phyloP scores from a whole-genome alignment of 2,797 vertebrate genomes.

The Petrocephalus schoutedeni region DNA sequence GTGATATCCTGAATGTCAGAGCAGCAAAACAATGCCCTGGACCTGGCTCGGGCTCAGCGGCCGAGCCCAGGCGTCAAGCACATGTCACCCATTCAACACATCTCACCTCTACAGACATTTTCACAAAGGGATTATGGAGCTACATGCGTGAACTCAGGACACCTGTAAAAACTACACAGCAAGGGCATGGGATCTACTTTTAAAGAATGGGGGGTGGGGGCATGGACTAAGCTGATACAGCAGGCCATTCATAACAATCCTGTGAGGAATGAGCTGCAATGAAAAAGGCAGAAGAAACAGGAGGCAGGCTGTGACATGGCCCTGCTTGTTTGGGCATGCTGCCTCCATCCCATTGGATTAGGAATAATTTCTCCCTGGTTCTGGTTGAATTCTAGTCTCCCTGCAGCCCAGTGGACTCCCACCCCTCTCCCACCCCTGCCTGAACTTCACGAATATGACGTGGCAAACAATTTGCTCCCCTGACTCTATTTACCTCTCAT shows the following conservation, averaged over 20 bases:
- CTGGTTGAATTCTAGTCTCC: neutral
- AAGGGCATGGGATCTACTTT: too few species aligned
- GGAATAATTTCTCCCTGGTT: neutral
- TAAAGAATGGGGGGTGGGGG: too few species aligned
- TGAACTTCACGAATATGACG: slow-evolving; percentile 8
- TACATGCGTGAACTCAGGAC: neutral
- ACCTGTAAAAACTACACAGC: neutral
- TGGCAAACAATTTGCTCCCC: slow-evolving; percentile 28
- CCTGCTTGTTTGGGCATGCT: slow-evolving; percentile 10
- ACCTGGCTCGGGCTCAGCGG: neutral
- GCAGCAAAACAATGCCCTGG: slow-evolving; percentile 18
- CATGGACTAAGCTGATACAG: slow-evolving; percentile 6
- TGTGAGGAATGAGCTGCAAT: slow-evolving; percentile 3
- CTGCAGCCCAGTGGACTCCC: neutral
- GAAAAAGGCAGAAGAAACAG: neutral
- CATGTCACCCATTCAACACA: neutral
- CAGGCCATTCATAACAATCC: neutral
- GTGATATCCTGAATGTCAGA: slow-evolving; percentile 9
- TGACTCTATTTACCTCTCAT: slow-evolving; percentile 23
- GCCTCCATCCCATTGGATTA: slow-evolving; percentile 18
- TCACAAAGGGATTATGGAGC: neutral
- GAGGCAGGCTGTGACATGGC: neutral
- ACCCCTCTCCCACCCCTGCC: neutral
- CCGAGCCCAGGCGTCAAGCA: neutral
- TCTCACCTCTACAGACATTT: neutral